Conservation (phyloP, 2,113 vertebrate genomes). For the Chaenocephalus aceratus region DNA sequence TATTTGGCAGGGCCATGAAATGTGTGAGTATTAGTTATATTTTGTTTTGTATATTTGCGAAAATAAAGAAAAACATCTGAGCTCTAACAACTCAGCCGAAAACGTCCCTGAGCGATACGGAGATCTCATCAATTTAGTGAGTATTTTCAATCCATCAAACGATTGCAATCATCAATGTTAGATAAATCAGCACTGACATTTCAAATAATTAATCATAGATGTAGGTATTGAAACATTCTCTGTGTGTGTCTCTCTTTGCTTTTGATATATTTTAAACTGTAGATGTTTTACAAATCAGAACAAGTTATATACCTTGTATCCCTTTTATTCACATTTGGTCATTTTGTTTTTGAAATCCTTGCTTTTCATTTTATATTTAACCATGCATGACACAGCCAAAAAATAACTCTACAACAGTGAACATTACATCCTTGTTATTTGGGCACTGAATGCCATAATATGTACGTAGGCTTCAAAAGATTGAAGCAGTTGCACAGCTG, state of each 20-base stretch:
- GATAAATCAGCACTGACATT: not conserved
- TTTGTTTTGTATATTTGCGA: not conserved
- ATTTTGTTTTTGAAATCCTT: conserved; percentile 1
- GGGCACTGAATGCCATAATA: not conserved
- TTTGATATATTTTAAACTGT: not conserved
- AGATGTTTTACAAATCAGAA: not conserved
- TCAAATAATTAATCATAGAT: not conserved
- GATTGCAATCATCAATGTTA: not conserved
- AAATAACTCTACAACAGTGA: not conserved
- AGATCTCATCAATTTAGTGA: not conserved
- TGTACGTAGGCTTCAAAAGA: conserved; percentile 1
- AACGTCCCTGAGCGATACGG: not conserved
- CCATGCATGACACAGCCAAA: not conserved
- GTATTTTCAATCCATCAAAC: conserved; percentile 11
- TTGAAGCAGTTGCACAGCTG: conserved; percentile 9
- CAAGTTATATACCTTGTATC: not conserved
- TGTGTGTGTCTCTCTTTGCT: not conserved
- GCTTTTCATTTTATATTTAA: not conserved
- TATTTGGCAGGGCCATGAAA: not conserved
- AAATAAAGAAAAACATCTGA: not conserved
- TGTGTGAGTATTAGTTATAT: not conserved
- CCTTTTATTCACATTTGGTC: not conserved
- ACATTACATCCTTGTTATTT: not conserved
- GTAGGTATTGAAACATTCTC: not conserved
- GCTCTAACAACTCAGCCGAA: not conserved